Conservation (phyloP, 2,797 vertebrate species). For the Sus cebifrons region DNA sequence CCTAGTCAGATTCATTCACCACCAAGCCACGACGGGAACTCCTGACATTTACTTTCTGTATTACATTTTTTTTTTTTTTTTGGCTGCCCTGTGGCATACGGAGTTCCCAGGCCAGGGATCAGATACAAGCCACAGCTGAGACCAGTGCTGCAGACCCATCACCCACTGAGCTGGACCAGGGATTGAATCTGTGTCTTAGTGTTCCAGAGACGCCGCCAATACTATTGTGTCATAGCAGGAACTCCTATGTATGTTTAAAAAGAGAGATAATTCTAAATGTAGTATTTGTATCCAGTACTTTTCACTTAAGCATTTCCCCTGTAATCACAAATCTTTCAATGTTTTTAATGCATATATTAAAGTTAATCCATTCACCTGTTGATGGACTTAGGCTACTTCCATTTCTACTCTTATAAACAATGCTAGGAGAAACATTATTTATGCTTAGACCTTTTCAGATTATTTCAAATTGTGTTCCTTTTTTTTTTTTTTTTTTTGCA, state of each 20-base stretch:
- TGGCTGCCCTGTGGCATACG: too few species aligned
- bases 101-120: too few species aligned
- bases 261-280: neutral
- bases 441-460: neutral
- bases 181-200: too few species aligned
- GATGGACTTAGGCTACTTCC: neutral
- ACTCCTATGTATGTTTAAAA: too few species aligned
- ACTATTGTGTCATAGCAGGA: too few species aligned
- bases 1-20: too few species aligned
- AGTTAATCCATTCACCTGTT: neutral
- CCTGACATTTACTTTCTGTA: neutral
- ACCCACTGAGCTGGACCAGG: too few species aligned
- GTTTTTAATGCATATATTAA: neutral
- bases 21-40: too few species aligned
- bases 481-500: too few species aligned
- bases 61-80: neutral
- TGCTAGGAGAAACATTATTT: neutral
- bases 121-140: too few species aligned
- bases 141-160: too few species aligned
- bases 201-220: too few species aligned
- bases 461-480: neutral
- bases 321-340: neutral
- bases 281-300: neutral
- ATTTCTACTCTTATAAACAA: neutral
- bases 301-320: constrained; percentile 3